phyloP scores from a whole-genome alignment of 2,113 vertebrate species.

The Rutilus rutilus region DNA sequence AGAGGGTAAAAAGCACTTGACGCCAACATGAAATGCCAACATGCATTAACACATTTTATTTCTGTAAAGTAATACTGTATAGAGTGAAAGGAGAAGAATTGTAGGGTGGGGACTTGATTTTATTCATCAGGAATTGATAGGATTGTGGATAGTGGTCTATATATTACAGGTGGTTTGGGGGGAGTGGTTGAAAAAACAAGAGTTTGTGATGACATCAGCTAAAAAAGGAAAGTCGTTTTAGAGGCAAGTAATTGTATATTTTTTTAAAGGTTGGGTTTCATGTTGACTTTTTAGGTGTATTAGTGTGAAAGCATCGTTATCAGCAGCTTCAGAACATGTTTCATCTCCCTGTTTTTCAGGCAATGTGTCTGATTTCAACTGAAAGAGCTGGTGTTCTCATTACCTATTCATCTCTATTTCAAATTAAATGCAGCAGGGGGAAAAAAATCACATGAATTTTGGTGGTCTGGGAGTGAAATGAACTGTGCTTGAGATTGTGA shows the following conservation, averaged over 20 bases:
- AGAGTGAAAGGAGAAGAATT: too few species aligned
- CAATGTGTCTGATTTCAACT: not conserved
- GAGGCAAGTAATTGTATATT: not conserved
- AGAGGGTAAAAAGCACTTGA: not conserved
- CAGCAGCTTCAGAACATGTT: not conserved
- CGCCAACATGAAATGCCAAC: not conserved
- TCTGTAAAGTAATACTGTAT: too few species aligned
- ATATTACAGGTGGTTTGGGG: not conserved
- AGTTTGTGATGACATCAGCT: not conserved
- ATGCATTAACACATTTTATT: not conserved
- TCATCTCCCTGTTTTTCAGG: not conserved
- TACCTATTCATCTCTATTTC: constrained; percentile 35
- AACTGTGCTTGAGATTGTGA: constrained; percentile 61
- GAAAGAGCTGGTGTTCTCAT: constrained; percentile 23
- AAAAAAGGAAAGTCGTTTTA: not conserved
- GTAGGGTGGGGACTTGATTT: too few species aligned
- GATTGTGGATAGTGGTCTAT: not conserved
- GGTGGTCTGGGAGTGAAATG: constrained; percentile 53
- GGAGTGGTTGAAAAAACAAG: not conserved
- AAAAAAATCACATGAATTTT: constrained; percentile 35
- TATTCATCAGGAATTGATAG: not conserved
- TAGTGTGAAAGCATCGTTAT: not conserved
- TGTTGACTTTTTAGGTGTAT: not conserved
- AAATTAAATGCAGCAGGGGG: constrained; percentile 44
- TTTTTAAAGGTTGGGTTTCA: not conserved